These are phyloP conservation scores for Falco rusticolus DNA, from an alignment of 2,797 vertebrate genomes.

Conservation along the genomic window DNA sequence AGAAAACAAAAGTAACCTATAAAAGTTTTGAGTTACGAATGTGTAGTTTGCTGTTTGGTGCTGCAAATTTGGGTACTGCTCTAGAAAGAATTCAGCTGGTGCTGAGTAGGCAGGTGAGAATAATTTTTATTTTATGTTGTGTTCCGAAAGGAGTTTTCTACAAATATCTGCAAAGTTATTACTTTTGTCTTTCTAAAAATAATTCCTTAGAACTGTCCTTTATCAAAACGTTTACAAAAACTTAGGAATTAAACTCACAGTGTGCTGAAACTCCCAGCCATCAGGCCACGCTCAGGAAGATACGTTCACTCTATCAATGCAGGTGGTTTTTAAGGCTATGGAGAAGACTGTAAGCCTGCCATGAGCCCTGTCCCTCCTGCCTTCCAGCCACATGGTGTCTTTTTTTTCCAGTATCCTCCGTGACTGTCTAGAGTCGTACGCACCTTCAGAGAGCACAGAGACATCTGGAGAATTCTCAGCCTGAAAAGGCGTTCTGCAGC, in stretches of 20 bases:
- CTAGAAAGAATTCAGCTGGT: background rate
- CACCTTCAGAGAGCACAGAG: background rate
- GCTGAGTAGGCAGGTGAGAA: background rate
- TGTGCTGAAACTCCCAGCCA: background rate
- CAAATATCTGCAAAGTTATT: background rate
- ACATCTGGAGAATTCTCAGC: background rate
- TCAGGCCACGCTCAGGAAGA: background rate
- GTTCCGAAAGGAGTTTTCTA: background rate
- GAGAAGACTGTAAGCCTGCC: background rate
- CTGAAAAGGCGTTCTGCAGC: too few species aligned
- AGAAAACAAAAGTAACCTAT: background rate
- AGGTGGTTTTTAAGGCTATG: background rate
- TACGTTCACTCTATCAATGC: rapidly evolving
- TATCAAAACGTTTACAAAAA: background rate
- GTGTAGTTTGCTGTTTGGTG: background rate
- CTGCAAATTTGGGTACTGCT: background rate
- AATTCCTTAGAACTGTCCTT: background rate
- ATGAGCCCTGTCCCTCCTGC: background rate
- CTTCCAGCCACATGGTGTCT: background rate
- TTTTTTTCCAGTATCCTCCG: background rate
- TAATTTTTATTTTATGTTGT: background rate
- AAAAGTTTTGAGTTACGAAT: background rate
- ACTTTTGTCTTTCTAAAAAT: background rate
- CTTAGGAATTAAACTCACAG: background rate
- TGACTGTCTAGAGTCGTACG: background rate